Evolutionary conservation across 2,113 vertebrate species (phyloP).

Genomic region (Menura novaehollandiae): DNA sequence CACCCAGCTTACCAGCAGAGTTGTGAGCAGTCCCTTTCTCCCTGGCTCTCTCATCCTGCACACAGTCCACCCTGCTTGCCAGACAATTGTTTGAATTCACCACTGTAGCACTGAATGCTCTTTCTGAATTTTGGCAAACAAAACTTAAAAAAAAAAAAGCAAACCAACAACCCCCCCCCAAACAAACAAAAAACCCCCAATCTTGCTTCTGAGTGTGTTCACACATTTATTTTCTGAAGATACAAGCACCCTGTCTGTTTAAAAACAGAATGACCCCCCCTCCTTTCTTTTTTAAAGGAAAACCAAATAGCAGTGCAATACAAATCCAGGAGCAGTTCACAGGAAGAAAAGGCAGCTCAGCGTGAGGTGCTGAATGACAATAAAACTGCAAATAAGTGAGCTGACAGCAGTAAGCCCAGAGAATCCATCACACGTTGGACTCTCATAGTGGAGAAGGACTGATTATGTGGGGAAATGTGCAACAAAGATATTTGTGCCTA

Average conservation of each 20-base stretch:
- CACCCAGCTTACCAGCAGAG: neutral
- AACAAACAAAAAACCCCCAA: no score
- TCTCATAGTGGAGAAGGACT: neutral
- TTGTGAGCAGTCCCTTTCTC: neutral
- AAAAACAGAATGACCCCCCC: neutral
- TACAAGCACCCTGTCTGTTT: neutral
- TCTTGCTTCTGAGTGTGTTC: neutral
- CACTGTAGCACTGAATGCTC: neutral
- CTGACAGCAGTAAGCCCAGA: neutral
- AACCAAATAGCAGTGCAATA: neutral
- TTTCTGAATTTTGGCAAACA: neutral
- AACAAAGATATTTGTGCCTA: neutral
- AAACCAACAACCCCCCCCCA: no score
- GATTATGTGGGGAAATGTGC: neutral
- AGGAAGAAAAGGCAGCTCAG: neutral
- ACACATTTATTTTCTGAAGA: neutral
- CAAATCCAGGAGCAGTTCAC: neutral
- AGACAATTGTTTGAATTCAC: neutral
- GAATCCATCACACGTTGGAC: neutral
- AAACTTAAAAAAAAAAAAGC: neutral
- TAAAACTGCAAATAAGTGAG: neutral
- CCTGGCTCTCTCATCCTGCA: neutral
- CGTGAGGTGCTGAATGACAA: neutral
- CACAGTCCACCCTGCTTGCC: neutral
- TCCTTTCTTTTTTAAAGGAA: neutral